Conservation (phyloP, 2,888 invertebrate genomes). For the Latrodectus elegans region DNA sequence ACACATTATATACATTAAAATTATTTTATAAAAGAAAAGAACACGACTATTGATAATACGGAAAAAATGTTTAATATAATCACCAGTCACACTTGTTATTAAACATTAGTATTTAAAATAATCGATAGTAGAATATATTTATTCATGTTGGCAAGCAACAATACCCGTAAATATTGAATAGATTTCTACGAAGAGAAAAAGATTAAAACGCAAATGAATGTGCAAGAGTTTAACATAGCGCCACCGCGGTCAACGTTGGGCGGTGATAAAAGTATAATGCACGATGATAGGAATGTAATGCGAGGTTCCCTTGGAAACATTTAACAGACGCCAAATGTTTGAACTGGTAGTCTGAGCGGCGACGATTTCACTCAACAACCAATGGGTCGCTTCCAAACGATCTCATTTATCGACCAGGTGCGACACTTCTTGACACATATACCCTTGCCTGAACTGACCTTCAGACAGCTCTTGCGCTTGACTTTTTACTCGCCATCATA, state of each 20-base stretch:
- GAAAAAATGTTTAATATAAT: no score
- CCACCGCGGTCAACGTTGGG: constrained; percentile 14
- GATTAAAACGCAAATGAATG: no score
- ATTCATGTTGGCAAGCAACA: no score
- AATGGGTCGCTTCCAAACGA: constrained; percentile 40
- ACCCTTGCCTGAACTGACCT: constrained; percentile 49
- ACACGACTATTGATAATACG: no score
- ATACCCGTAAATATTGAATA: no score
- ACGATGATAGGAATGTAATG: constrained; percentile 37
- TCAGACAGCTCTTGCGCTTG: constrained; percentile 25
- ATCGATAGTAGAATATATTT: no score
- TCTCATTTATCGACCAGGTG: constrained; percentile 65
- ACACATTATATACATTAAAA: no score
- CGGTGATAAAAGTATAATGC: constrained; percentile 41
- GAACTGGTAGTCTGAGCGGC: constrained; percentile 50
- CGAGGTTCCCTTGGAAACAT: constrained; percentile 55
- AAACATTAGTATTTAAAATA: no score
- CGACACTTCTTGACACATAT: constrained; percentile 41
- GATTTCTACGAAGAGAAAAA: no score
- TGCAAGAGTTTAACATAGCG: background rate
- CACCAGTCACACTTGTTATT: no score
- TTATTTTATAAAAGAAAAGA: no score
- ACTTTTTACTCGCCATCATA: background rate
- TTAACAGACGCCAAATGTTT: constrained; percentile 45
- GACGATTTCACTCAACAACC: constrained; percentile 40